These are phyloP conservation scores for Planococcus citri DNA, from an alignment of 1,140 invertebrate species.

Conservation along the genomic window DNA sequence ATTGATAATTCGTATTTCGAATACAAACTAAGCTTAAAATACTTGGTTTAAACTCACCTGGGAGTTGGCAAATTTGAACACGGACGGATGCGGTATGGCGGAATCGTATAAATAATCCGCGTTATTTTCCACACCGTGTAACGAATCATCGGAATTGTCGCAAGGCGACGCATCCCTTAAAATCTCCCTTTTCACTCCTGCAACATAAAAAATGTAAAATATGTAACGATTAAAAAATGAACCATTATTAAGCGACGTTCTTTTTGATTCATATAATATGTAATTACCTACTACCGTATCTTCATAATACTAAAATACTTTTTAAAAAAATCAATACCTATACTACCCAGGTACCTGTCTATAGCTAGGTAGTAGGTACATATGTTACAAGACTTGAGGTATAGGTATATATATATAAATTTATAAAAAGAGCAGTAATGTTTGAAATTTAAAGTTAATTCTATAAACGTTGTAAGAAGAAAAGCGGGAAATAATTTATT, in stretches of 20 bases:
- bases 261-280: background rate
- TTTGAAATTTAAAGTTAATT: no score
- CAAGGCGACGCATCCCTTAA: constrained; percentile 34
- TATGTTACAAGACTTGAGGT: no score
- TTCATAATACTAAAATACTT: no score
- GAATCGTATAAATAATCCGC: constrained; percentile 23
- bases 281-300: background rate
- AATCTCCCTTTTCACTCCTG: constrained; percentile 22
- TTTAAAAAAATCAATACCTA: no score
- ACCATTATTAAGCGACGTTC: background rate
- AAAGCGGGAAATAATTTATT: no score
- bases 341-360: no score
- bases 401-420: no score
- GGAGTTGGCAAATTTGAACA: background rate
- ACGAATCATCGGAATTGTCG: constrained; percentile 74
- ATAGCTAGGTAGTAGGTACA: no score
- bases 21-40: background rate
- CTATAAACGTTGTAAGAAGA: no score
- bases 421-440: no score
- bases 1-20: background rate
- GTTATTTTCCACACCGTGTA: constrained; percentile 57
- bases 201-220: background rate
- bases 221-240: background rate
- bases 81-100: constrained; percentile 11
- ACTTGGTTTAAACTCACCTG: background rate